Evolutionary conservation across 2,797 vertebrate species (phyloP), one percentile per base, ranked within the genome.

Genomic region (Pelodytes ibericus): DNA sequence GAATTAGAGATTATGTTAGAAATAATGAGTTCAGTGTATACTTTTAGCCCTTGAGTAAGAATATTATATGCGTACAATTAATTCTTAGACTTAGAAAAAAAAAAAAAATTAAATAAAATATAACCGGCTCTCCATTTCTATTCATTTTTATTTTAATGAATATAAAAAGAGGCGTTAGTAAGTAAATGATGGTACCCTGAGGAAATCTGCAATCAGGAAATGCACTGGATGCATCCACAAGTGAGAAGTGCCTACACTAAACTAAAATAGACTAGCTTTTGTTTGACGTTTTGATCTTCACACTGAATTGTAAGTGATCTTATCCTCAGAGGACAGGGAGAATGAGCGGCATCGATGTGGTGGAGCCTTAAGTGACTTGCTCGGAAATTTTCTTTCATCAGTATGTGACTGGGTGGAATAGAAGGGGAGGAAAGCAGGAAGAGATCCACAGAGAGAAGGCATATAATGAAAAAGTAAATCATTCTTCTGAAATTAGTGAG

Each of bases 261-360:
- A 30, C 70, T 25, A 61, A 72, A 78, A 78, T 73, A 78, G 70
- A 78, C 41, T 60, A 18, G 62, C 70, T 78, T 78, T 78, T 72
- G 69, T 72, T 72, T 67, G 66, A 67, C 62, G 63, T 60, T 75
- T 72, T 78, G 76, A 72, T 78, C 76, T 78, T 73, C 47, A 63
- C 58, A 69, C 77, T 69, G 77, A 78, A 78, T 77, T 72, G 63
- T 72, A 78, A 73, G 76, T 78, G 63, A 72, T 77, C 62, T 49
- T 72, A 77, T 72, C 75, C 75, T 66, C 75, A 29, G 24, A 61
- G 69, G 69, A 31, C 7, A 31, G n/a, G 33, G 58, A 69, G 51
- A 53, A 79, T 74, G 59, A 79, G 71, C 64, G 41, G 57, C 44
- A 53, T 56, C 39, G 63, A 41, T 79, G 33, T 69, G 71, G 58